Evolutionary conservation across 2,113 vertebrate genomes (phyloP).

Genomic region (Girardinichthys multiradiatus): DNA sequence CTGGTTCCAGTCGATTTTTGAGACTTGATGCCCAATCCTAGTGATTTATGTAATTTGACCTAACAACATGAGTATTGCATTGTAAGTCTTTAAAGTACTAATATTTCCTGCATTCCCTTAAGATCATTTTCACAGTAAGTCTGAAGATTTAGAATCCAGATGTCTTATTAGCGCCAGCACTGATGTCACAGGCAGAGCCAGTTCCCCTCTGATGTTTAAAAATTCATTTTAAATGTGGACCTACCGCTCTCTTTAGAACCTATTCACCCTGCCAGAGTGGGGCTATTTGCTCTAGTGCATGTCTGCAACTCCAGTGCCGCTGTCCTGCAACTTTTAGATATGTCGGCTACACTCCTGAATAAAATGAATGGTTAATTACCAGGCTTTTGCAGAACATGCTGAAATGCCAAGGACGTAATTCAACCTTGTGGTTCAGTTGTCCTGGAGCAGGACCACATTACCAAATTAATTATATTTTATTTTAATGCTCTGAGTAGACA

Average conservation of each 20-base stretch:
- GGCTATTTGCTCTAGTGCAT: background rate
- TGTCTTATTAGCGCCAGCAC: background rate
- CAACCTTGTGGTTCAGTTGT: too few species aligned
- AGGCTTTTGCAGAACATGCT: too few species aligned
- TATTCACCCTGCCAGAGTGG: background rate
- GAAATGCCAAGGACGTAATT: too few species aligned
- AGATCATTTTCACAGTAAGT: background rate
- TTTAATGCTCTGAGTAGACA: background rate
- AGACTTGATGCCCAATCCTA: too few species aligned
- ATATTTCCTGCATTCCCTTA: background rate
- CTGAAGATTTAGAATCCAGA: constrained; percentile 14
- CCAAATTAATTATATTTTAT: constrained; percentile 10
- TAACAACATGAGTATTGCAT: background rate
- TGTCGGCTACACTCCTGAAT: too few species aligned
- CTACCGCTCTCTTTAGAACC: constrained; percentile 12
- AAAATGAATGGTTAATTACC: too few species aligned
- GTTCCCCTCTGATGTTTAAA: constrained; percentile 17
- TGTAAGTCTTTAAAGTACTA: background rate
- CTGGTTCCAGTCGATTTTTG: too few species aligned
- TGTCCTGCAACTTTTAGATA: too few species aligned
- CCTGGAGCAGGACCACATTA: background rate
- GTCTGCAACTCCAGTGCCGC: too few species aligned
- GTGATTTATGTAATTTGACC: background rate
- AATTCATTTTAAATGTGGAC: constrained; percentile 21
- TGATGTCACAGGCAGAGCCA: background rate